Percentiles rank a stretch among this genome's conserved stretches.
Conservation (phyloP, 2,113 vertebrate genomes). For the Corythoichthys intestinalis region DNA sequence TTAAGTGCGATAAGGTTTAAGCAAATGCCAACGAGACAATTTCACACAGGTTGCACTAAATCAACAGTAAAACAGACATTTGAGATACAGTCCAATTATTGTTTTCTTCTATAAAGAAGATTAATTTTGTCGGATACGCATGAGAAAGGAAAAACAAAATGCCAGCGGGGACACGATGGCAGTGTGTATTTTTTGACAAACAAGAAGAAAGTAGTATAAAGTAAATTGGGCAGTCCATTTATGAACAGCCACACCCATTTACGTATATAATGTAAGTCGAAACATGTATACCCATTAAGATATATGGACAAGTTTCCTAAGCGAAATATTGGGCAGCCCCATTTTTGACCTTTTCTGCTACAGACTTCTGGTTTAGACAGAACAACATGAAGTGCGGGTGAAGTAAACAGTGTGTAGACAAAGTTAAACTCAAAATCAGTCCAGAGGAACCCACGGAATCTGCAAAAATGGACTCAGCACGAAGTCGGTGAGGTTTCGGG, state of each 20-base stretch:
- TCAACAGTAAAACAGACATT: constrained; percentile 20
- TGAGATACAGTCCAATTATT: constrained; percentile 7
- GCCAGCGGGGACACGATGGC: constrained; percentile 1
- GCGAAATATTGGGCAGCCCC: too few relatives aligned
- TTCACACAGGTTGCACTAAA: constrained; percentile 45
- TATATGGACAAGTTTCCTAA: too few relatives aligned
- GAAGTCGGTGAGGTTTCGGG: too few relatives aligned
- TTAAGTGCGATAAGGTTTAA: not conserved
- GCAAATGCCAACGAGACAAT: constrained; percentile 27
- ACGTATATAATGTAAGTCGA: too few relatives aligned
- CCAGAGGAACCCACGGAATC: too few relatives aligned
- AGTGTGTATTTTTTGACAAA: constrained; percentile 18
- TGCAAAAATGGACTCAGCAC: too few relatives aligned
- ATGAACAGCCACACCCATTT: not conserved
- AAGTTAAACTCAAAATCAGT: too few relatives aligned
- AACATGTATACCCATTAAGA: too few relatives aligned
- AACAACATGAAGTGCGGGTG: too few relatives aligned
- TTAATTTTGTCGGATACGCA: constrained; percentile 14
- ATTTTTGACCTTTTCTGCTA: too few relatives aligned
- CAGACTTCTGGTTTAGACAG: too few relatives aligned
- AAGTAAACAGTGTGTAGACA: too few relatives aligned
- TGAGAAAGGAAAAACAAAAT: constrained; percentile 9
- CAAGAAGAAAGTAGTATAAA: constrained; percentile 9
- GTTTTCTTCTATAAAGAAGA: constrained; percentile 1
- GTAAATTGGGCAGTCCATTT: not conserved